Base-by-base conservation (phyloP, 2,113 vertebrate species). In the Chloropsis cyanopogon region DNA sequence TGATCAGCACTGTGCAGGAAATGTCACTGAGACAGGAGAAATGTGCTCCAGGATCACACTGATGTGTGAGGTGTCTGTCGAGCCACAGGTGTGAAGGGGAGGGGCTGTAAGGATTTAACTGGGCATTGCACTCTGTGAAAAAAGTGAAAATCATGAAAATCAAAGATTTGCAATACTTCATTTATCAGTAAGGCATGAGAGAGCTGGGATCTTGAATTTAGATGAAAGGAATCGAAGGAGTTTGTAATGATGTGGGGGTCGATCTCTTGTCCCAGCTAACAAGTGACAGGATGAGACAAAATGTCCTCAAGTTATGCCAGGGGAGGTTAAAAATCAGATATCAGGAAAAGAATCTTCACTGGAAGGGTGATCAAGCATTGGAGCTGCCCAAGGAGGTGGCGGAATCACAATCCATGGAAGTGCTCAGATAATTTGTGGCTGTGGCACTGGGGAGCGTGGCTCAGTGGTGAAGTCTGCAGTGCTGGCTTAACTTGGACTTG, bases 1-100 rank as follows among this genome's bases (percentile, higher is more conserved):
- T 93, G 92, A 91, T 95, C 87, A 88, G 56, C n/a, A 35, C 52
- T 50, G 1, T 56, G 14, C 22, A 86, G 54, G 64, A 86, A 82
- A 14, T 56, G 39, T n/a, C 49, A 3, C 19, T 25, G 3, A 37
- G 71, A 7, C 10, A 78, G 53, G 44, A 90, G 71, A 21, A 29
- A 44, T 2, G 54, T 46, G 64, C 84, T 79, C 61, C 18, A 0
- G 17, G 39, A 59, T 60, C 50, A 0, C 56, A 3, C 13, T 2
- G 7, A 16, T 26, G 21, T 10, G 11, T 72, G 53, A 57, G 29
- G 42, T 44, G 65, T 59, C 69, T 5, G 7, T 2, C 0, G 1
- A 68, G 33, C 22, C 46, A 35, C 1, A 9, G 22, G 11, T 29
- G n/a, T 24, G 65, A 56, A 52, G n/a, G 39, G 21, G 10, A 69